Evolutionary conservation across 2,113 vertebrate species (phyloP).

Genomic region (rat (Rattus norvegicus)): DNA sequence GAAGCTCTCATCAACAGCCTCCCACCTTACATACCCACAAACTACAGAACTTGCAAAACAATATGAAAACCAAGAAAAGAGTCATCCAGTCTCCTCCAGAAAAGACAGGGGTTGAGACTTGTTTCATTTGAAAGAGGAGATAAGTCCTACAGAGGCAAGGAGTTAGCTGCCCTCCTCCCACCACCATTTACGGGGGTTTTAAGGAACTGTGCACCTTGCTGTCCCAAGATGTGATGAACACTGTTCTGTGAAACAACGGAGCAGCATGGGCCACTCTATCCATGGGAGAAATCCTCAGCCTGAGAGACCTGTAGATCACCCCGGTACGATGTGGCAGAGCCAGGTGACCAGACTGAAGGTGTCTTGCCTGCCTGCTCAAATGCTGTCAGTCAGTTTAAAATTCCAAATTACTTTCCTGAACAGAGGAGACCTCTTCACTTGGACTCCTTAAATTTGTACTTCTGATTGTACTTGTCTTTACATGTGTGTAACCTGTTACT

Average conservation of each 20-base stretch:
- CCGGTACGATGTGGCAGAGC: neutral
- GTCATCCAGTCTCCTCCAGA: neutral
- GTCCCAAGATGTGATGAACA: neutral
- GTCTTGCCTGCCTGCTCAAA: neutral
- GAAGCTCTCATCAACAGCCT: neutral
- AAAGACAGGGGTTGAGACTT: neutral
- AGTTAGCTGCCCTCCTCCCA: neutral
- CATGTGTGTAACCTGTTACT: neutral
- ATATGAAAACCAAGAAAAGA: neutral
- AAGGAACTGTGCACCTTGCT: neutral
- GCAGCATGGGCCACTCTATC: neutral
- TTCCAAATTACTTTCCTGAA: neutral
- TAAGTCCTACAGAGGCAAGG: neutral
- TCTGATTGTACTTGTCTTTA: neutral
- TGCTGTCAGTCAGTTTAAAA: neutral
- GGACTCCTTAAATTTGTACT: neutral
- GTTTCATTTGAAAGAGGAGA: neutral
- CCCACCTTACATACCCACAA: neutral
- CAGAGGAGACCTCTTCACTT: neutral
- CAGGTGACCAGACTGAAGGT: neutral
- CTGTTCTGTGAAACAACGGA: neutral
- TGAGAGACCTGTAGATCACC: neutral
- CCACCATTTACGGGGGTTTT: neutral
- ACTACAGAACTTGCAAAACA: rapidly evolving
- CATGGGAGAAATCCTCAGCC: neutral